phyloP scores from a whole-genome alignment of 2,888 invertebrate genomes.

The Gryllus longicercus region DNA sequence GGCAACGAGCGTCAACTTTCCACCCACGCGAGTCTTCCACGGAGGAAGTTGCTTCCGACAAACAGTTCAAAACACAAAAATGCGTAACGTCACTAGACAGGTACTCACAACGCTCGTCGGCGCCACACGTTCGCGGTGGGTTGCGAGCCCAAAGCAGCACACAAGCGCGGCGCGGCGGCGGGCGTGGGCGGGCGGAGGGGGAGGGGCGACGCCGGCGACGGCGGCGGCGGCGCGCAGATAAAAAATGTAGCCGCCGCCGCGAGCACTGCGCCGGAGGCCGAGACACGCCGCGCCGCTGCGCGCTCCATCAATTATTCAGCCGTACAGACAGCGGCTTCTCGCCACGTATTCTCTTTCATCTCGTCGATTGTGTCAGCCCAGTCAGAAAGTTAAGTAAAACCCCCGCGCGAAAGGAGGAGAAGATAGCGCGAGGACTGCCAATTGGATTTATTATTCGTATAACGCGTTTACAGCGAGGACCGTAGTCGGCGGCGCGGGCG shows the following conservation, averaged over 20 bases:
- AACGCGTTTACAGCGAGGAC: constrained; percentile 2
- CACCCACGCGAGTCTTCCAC: too few relatives aligned
- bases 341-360: constrained; percentile 17
- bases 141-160: not conserved
- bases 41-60: not conserved
- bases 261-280: not conserved
- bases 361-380: constrained; percentile 17
- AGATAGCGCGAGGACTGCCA: constrained; percentile 1
- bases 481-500: not conserved
- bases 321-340: constrained; percentile 17
- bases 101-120: not conserved
- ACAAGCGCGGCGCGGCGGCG: not conserved
- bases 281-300: not conserved
- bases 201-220: not conserved
- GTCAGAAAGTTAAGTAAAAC: constrained; percentile 17
- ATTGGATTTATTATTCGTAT: constrained; percentile 11
- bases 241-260: not conserved
- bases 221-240: not conserved
- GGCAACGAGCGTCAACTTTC: too few relatives aligned
- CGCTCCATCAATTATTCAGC: not conserved
- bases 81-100: too few relatives aligned
- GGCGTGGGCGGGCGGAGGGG: not conserved
- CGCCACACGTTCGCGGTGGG: not conserved
- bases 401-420: constrained; percentile 17
- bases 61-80: too few relatives aligned